Conservation (phyloP, 92 coral and sea anemone species). For the Epizoanthus ramosus region DNA sequence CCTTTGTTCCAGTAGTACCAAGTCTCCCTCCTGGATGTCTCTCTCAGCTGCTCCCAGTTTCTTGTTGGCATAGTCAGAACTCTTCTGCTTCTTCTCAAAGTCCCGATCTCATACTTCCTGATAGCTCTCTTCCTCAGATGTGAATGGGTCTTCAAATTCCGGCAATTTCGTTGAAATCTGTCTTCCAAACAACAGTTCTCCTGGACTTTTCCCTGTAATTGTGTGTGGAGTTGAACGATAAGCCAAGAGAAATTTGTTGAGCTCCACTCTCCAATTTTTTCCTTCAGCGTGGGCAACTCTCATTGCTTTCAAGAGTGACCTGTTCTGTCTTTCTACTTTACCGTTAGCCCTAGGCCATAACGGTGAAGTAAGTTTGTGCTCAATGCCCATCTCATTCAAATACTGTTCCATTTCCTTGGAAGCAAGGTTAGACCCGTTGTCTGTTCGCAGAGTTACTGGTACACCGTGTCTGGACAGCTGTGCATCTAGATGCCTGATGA, state of each 20-base stretch:
- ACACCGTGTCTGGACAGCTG: conserved; percentile 36
- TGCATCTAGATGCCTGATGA: conserved; percentile 6
- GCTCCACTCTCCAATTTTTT: conserved; percentile 17
- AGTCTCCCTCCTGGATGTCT: conserved; percentile 51
- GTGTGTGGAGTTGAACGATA: conserved; percentile 57
- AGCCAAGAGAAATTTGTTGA: conserved; percentile 45
- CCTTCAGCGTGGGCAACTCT: neutral
- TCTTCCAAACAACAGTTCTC: conserved; percentile 49
- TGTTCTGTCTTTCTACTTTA: conserved; percentile 43
- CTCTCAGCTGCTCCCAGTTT: conserved; percentile 27
- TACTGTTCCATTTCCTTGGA: conserved; percentile 31
- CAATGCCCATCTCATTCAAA: conserved; percentile 12
- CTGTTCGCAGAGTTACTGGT: conserved; percentile 30
- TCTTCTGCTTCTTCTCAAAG: conserved; percentile 47
- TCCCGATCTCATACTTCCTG: conserved; percentile 47
- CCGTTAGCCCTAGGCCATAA: conserved; percentile 50
- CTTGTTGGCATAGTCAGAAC: conserved; percentile 46
- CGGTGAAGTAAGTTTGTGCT: conserved; percentile 32
- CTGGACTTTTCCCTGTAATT: conserved; percentile 58
- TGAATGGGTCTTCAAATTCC: conserved; percentile 15
- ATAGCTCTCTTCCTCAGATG: conserved; percentile 37
- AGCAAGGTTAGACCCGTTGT: conserved; percentile 38
- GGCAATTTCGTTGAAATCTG: conserved; percentile 42
- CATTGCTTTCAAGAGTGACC: conserved; percentile 1
- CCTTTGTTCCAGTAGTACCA: conserved; percentile 55